Evolutionary conservation across 2,797 vertebrate species (phyloP).

Genomic region (Bovichtus diacanthus): DNA sequence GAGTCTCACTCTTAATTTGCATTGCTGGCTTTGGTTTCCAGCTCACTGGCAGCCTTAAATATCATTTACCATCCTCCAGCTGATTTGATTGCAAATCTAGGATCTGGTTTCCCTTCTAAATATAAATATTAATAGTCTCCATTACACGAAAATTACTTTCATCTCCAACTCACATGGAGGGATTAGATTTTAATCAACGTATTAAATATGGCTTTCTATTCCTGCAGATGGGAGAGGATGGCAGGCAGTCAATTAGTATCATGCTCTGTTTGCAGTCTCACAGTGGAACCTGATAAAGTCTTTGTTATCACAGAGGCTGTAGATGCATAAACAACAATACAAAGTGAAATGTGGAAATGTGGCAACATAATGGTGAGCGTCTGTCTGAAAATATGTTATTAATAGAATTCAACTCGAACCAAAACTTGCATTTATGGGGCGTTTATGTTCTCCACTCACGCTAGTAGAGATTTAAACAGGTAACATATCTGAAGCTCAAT

Average conservation of each 20-base stretch:
- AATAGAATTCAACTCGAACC: neutral
- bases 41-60: conserved; percentile 65
- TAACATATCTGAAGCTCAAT: conserved; percentile 5
- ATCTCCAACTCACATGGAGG: conserved; percentile 78
- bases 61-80: conserved; percentile 73
- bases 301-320: conserved; percentile 59
- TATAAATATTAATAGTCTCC: conserved; percentile 86
- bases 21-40: conserved; percentile 63
- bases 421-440: conserved; percentile 4
- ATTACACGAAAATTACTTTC: conserved; percentile 85
- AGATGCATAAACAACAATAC: conserved; percentile 56
- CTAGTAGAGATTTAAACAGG: conserved; percentile 13
- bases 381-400: conserved; percentile 47
- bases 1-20: conserved; percentile 49
- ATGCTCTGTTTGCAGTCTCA: conserved; percentile 64
- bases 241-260: conserved; percentile 74
- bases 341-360: conserved; percentile 37
- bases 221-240: conserved; percentile 69
- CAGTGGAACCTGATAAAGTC: conserved; percentile 61
- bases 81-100: conserved; percentile 78
- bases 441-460: conserved; percentile 15
- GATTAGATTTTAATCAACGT: conserved; percentile 85
- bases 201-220: conserved; percentile 82
- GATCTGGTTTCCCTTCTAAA: conserved; percentile 75
- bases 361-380: conserved; percentile 41